Percentiles rank a stretch among this genome's conserved stretches.
Evolutionary conservation across 2,113 vertebrate species (phyloP).

Genomic region (Campylorhamphus procurvoides): DNA sequence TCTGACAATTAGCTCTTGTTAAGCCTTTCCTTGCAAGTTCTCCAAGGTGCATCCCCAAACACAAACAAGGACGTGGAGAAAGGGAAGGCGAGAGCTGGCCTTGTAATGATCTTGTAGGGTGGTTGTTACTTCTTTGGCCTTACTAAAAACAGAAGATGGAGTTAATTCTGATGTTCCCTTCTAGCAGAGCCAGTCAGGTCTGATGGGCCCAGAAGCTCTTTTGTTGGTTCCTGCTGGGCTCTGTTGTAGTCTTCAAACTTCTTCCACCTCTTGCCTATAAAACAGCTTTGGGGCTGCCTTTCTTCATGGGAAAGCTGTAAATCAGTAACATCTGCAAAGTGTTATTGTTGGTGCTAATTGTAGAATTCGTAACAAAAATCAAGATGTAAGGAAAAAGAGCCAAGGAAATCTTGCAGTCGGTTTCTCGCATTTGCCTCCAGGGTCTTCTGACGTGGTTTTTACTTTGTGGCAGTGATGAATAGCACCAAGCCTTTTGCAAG

Average conservation of each 20-base stretch:
- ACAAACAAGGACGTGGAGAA: background rate
- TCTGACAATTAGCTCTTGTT: constrained; percentile 42
- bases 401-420: background rate
- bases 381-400: background rate
- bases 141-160: background rate
- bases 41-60: background rate
- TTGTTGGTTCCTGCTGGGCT: background rate
- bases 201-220: background rate
- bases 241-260: rapidly evolving
- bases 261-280: background rate
- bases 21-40: constrained; percentile 8
- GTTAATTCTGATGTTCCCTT: background rate
- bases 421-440: background rate
- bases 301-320: background rate
- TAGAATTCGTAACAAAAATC: background rate
- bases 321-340: background rate
- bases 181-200: background rate
- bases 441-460: background rate
- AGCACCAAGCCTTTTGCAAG: background rate
- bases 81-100: background rate
- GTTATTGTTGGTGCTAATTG: background rate
- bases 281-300: background rate
- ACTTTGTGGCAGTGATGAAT: background rate
- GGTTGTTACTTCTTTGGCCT: background rate
- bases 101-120: background rate